These are phyloP conservation scores for Hestina assimilis DNA, from an alignment of 1,140 invertebrate species.

Conservation along the genomic window DNA sequence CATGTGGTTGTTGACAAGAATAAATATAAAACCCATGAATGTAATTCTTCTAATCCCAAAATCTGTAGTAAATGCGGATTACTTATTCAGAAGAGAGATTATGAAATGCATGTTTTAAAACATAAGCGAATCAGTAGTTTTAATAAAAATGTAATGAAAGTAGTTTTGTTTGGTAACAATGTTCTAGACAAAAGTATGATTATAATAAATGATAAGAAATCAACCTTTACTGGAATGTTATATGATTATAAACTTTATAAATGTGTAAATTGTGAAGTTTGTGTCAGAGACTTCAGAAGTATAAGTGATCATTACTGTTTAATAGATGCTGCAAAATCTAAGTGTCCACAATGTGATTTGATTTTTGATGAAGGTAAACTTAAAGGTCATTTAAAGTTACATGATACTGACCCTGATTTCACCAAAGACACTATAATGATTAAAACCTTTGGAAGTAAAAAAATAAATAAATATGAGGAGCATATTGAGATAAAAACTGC, in stretches of 20 bases:
- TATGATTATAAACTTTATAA: slow-evolving; percentile 48
- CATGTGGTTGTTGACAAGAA: slow-evolving; percentile 37
- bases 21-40: slow-evolving; percentile 33
- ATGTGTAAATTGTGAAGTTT: slow-evolving; percentile 45
- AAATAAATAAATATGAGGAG: slow-evolving; percentile 4
- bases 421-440: slow-evolving; percentile 35
- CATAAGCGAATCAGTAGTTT: slow-evolving; percentile 45
- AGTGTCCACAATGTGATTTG: slow-evolving; percentile 45
- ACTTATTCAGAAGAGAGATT: slow-evolving; percentile 33
- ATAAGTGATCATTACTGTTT: slow-evolving; percentile 39
- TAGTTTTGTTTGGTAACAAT: slow-evolving; percentile 41
- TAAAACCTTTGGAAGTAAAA: not conserved
- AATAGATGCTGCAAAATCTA: slow-evolving; percentile 25
- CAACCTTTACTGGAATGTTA: slow-evolving; percentile 37
- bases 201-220: not conserved
- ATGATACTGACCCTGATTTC: slow-evolving; percentile 43
- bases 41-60: slow-evolving; percentile 34
- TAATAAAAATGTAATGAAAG: slow-evolving; percentile 43
- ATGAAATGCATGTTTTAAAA: slow-evolving; percentile 36
- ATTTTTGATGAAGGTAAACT: slow-evolving; percentile 37
- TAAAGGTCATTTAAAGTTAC: slow-evolving; percentile 37
- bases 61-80: slow-evolving; percentile 45
- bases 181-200: not conserved
- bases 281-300: slow-evolving; percentile 26
- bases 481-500: no score